These are phyloP conservation scores for Amia ocellicauda DNA, from an alignment of 2,113 vertebrate species.

Conservation along the genomic window DNA sequence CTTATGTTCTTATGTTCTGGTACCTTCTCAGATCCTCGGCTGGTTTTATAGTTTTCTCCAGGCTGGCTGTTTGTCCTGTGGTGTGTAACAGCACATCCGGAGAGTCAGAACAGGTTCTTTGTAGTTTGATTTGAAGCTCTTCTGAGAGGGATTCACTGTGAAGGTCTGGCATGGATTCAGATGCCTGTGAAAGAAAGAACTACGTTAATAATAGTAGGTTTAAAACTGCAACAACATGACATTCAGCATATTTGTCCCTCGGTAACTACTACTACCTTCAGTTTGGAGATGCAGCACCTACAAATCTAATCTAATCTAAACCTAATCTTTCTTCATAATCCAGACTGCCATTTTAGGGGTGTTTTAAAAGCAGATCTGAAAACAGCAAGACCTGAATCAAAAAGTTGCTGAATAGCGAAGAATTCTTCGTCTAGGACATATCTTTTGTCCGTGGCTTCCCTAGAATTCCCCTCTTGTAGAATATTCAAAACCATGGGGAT, in stretches of 20 bases:
- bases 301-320: too few species aligned
- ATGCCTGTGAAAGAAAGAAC: conserved; percentile 25
- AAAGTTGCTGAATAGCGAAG: too few species aligned
- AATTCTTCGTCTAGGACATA: too few species aligned
- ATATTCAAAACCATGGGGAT: neutral
- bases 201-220: neutral
- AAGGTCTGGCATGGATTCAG: conserved; percentile 36
- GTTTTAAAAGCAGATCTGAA: too few species aligned
- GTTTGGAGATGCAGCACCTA: too few species aligned
- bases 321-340: too few species aligned
- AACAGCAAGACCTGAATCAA: too few species aligned
- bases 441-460: too few species aligned
- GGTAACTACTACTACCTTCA: too few species aligned
- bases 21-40: conserved; percentile 29
- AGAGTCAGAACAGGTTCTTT: conserved; percentile 10
- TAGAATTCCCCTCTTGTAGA: neutral
- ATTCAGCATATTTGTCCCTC: neutral
- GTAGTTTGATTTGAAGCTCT: conserved; percentile 28
- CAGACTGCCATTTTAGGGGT: too few species aligned
- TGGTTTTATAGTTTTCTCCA: conserved; percentile 12
- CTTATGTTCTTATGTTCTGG: neutral
- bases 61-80: neutral
- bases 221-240: neutral
- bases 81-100: conserved; percentile 26
- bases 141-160: conserved; percentile 27